These are phyloP conservation scores for Diadumene lineata DNA, from an alignment of 92 coral and sea anemone species.

Conservation along the genomic window DNA sequence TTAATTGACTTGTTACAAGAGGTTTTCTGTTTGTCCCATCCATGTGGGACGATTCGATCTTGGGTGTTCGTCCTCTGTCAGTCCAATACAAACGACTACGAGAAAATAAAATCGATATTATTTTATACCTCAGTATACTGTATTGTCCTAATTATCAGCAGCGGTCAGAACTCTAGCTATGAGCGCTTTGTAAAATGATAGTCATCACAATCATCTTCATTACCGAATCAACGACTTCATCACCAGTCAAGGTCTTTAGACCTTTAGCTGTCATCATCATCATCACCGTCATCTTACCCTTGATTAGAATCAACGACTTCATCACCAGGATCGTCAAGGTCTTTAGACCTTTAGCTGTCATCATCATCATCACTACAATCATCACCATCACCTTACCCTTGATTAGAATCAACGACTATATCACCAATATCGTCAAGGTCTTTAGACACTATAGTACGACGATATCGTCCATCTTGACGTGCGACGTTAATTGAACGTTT, in stretches of 20 bases:
- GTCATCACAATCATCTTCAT: too few relatives aligned
- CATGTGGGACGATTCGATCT: conserved; percentile 71
- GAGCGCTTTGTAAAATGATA: too few relatives aligned
- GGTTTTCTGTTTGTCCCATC: conserved; percentile 66
- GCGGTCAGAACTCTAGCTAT: too few relatives aligned
- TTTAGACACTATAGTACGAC: conserved; percentile 55
- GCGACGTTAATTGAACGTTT: conserved; percentile 75
- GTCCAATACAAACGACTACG: conserved; percentile 84
- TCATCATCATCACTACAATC: too few relatives aligned
- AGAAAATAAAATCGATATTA: neutral
- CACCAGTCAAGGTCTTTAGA: too few relatives aligned
- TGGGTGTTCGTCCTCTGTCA: conserved; percentile 71
- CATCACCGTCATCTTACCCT: conserved; percentile 64
- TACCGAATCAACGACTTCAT: too few relatives aligned
- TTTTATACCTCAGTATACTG: neutral
- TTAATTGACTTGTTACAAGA: conserved; percentile 54
- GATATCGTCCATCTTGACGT: conserved; percentile 79
- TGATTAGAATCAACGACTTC: too few relatives aligned
- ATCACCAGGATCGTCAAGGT: too few relatives aligned
- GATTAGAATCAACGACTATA: conserved; percentile 61
- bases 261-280: too few relatives aligned
- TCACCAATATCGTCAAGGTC: conserved; percentile 53
- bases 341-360: too few relatives aligned
- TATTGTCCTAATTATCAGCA: too few relatives aligned
- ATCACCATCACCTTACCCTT: conserved; percentile 59